Conservation (phyloP, 2,113 vertebrate genomes). For the Hiodon tergisus region DNA sequence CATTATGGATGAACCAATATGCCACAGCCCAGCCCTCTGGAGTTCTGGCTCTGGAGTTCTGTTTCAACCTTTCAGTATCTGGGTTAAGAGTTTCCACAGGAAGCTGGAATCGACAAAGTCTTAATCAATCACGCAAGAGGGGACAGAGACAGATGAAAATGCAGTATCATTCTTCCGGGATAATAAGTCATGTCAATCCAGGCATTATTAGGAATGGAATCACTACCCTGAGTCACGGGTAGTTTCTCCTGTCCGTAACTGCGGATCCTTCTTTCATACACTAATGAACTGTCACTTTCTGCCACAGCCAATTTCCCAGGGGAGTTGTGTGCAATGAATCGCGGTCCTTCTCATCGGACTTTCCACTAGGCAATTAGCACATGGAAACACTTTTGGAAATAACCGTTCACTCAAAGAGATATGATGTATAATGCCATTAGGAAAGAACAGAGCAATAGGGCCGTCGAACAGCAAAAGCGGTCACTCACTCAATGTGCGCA, state of each 20-base stretch:
- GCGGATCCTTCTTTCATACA: neutral
- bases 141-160: neutral
- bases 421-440: conserved; percentile 2
- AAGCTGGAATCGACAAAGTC: neutral
- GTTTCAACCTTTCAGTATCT: neutral
- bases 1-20: conserved; percentile 21
- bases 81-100: neutral
- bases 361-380: conserved; percentile 12
- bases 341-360: neutral
- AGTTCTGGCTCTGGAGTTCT: neutral
- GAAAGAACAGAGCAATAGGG: neutral
- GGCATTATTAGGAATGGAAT: conserved; percentile 2
- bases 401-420: neutral
- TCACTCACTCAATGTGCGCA: too few species aligned
- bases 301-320: neutral
- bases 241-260: neutral
- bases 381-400: conserved; percentile 11
- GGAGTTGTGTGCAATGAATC: neutral
- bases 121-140: neutral
- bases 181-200: conserved; percentile 5
- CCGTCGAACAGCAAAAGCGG: too few species aligned
- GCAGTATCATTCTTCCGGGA: too few species aligned
- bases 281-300: neutral
- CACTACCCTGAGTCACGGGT: neutral
- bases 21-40: conserved; percentile 5